phyloP scores from a whole-genome alignment of 2,113 vertebrate species.

The Bagarius yarrelli region DNA sequence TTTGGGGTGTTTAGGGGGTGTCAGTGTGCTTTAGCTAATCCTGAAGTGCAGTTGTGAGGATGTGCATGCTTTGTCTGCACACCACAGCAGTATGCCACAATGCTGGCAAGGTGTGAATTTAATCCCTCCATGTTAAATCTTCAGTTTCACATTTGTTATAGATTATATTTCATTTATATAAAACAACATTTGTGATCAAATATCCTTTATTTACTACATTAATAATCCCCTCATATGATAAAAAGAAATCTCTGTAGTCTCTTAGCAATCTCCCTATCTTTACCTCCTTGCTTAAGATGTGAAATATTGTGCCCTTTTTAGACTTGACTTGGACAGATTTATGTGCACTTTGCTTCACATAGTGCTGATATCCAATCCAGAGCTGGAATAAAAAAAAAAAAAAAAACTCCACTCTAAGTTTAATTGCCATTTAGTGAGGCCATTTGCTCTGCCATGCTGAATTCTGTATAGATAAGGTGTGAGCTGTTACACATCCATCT shows the following conservation, averaged over 20 bases:
- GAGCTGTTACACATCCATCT: not conserved
- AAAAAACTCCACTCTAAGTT: conserved; percentile 14
- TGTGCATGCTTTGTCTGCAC: conserved; percentile 32
- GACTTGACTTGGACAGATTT: conserved; percentile 24
- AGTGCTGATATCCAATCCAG: conserved; percentile 16
- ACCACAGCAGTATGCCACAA: conserved; percentile 8
- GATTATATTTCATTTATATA: conserved; percentile 3
- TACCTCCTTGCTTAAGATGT: conserved; percentile 16
- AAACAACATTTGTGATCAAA: conserved; percentile 4
- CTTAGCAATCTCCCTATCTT: not conserved
- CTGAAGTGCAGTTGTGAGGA: conserved; percentile 21
- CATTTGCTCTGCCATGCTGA: conserved; percentile 8
- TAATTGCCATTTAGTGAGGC: conserved; percentile 33
- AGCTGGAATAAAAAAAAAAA: conserved; percentile 40
- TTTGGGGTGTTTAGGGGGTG: not conserved
- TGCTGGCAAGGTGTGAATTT: conserved; percentile 30
- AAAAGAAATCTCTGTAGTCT: not conserved
- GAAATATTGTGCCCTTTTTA: conserved; percentile 28
- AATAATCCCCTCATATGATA: not conserved
- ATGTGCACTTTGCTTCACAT: conserved; percentile 15
- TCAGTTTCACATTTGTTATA: not conserved
- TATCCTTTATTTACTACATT: not conserved
- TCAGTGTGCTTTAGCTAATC: not conserved
- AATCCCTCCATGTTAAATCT: conserved; percentile 43
- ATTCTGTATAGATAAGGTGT: not conserved